Base-by-base conservation (phyloP, 1,140 invertebrate species). In the Trypoxylus dichotomus region DNA sequence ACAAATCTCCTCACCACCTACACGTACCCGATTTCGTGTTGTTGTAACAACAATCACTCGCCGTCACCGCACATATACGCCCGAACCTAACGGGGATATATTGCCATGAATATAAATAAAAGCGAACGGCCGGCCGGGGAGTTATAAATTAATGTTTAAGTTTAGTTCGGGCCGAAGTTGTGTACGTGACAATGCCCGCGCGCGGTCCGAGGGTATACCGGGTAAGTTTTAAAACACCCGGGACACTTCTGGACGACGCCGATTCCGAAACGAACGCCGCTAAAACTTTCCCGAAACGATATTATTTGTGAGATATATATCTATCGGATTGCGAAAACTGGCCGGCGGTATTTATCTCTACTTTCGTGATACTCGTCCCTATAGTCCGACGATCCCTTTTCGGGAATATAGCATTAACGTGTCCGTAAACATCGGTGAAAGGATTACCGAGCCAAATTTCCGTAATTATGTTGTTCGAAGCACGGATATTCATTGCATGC, bases 91-190 rank as follows among this genome's bases (percentile, higher is more conserved):
- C 47, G 15, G 47, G 47, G 19, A 54, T 19, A 54, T 54, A 54
- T 54, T 54, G 47, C 47, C 19, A 54, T 54, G 47, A 54, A 54
- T 54, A 54, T 54, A 54, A 54, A 54, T 54, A 54, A 54, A 54
- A 54, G 15, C 15, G 47, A 19, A 54, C 47, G 15, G 19, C 19
- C 47, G 47, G 15, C 19, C 19, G 19, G 47, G 47, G 47, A 54
- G 47, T 54, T 54, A 54, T 54, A 54, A 54, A 54, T 54, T 54
- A 54, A 54, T 54, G 47, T 54, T 54, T 54, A 54, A 54, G 47
- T 54, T 54, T 19, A 19, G 47, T n/a, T 19, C 15, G 47, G 47
- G 1, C 47, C 47, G 47, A 54, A 54, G 47, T 54, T 54, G 15
- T 15, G 47, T 54, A 54, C 47, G 47, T 54, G 47, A 54, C 47